Evolutionary conservation across 2,888 invertebrate genomes (phyloP), one percentile per base, ranked within the genome.

Genomic region (Drosophila vallismaia): DNA sequence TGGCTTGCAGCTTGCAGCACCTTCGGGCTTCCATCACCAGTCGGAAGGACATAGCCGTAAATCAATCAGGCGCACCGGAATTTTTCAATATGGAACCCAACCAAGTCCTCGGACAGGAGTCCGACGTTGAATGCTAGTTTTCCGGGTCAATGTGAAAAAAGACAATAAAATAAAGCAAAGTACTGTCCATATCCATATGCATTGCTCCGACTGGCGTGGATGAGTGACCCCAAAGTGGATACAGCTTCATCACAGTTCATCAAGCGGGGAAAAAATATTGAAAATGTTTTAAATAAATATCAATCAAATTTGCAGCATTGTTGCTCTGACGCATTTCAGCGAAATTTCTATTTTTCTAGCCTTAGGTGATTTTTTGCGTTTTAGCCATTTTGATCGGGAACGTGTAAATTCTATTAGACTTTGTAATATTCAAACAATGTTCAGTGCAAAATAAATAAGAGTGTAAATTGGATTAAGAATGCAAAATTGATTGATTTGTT

Each of bases 21-120:
- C 64, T 64, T 63, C 64, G 33, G 63, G 64, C 52, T 63, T 57
- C 31, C 57, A 24, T 59, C 60, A 53, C 59, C 72, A 73, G 38
- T 58, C 63, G 60, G 67, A 67, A 72, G 59, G 38, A 60, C 69
- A 50, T 36, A 60, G 70, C 79, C 86, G 76, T 88, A 88, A 88
- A 84, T 84, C 83, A 84, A 86, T 84, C 83, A 84, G 52, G 69
- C 74, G 48, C 79, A 74, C 69, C 64, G 86, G 77, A 69, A 79
- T 75, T 79, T 83, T 85, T 77, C 75, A 87, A 88, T 84, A 75
- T 75, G 76, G 70, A 69, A 38, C 71, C 12, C 55, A 36, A 69
- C 48, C 14, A 24, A 57, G 46, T 33, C 46, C 50, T 46, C 19
- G 19, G 19, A 19, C 19, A 19, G 19, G 58, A 36, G 55, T 10